These are phyloP conservation scores for Spisula subtruncata DNA, from an alignment of 2,888 invertebrate species.

Conservation along the genomic window DNA sequence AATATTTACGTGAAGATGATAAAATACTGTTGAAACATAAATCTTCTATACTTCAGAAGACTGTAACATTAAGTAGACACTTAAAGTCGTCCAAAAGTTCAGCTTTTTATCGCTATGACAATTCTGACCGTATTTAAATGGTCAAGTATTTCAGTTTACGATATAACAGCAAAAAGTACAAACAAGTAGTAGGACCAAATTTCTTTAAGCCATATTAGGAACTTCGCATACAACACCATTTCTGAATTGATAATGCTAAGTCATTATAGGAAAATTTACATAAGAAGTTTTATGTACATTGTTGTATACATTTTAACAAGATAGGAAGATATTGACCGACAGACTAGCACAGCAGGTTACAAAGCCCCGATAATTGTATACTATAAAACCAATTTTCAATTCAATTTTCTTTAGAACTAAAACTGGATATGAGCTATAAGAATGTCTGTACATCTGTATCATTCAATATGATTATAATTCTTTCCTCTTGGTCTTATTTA, in stretches of 20 bases:
- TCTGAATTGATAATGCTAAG: background rate
- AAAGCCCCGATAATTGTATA: too few relatives aligned
- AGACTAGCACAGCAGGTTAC: too few relatives aligned
- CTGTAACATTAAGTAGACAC: slow-evolving; percentile 4
- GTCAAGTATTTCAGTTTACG: slow-evolving; percentile 21
- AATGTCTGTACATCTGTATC: too few relatives aligned
- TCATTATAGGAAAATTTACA: too few relatives aligned
- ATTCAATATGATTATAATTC: too few relatives aligned
- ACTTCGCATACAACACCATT: background rate
- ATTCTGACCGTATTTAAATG: background rate
- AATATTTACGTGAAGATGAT: background rate
- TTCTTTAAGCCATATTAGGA: background rate
- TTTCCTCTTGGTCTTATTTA: too few relatives aligned
- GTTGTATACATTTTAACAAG: too few relatives aligned
- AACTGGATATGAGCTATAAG: too few relatives aligned
- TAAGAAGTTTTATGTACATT: too few relatives aligned
- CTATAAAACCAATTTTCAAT: too few relatives aligned
- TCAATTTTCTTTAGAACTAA: too few relatives aligned
- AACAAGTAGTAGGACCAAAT: background rate
- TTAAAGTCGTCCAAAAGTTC: slow-evolving; percentile 18
- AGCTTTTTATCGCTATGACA: slow-evolving; percentile 1
- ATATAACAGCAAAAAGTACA: background rate
- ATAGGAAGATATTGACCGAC: too few relatives aligned
- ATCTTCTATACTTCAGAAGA: background rate
- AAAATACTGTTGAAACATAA: background rate